A percentile compares a stretch with the other conserved stretches of the same genome.
These are phyloP conservation scores for Timandra comae DNA, from an alignment of 2,888 invertebrate genomes.

Conservation along the genomic window DNA sequence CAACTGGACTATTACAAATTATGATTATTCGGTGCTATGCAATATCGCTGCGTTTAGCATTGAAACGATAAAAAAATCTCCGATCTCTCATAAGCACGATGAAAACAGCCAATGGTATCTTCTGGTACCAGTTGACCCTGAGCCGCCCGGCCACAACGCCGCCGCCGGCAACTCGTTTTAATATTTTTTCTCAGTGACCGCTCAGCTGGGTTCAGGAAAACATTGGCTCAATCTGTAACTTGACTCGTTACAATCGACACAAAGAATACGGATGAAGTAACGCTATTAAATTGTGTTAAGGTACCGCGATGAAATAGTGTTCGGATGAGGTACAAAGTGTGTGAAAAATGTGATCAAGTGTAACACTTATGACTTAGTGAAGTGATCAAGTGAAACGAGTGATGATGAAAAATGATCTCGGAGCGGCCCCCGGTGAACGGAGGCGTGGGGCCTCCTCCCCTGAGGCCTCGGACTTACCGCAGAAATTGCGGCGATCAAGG, in stretches of 20 bases:
- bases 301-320: too few species aligned
- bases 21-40: constrained; percentile 34
- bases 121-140: constrained; percentile 64
- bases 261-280: constrained; percentile 24
- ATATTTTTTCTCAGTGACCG: constrained; percentile 34
- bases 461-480: constrained; percentile 70
- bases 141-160: constrained; percentile 49
- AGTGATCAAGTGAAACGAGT: constrained; percentile 46
- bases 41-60: constrained; percentile 42
- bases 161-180: constrained; percentile 41
- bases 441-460: constrained; percentile 56
- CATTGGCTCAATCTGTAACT: constrained; percentile 22
- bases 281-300: constrained; percentile 8
- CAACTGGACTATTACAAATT: constrained; percentile 34
- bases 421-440: constrained; percentile 63
- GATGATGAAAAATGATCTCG: constrained; percentile 68
- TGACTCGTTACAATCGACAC: constrained; percentile 24
- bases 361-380: constrained; percentile 26
- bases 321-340: constrained; percentile 16
- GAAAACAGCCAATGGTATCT: constrained; percentile 41
- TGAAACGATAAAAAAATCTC: constrained; percentile 56
- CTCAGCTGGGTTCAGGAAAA: constrained; percentile 32
- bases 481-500: constrained; percentile 78
- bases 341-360: constrained; percentile 21
- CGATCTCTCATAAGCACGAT: constrained; percentile 37